Percentiles rank a stretch among this genome's conserved stretches.
Conservation (phyloP, 2,113 vertebrate species). For the Amblyopsis rosae region DNA sequence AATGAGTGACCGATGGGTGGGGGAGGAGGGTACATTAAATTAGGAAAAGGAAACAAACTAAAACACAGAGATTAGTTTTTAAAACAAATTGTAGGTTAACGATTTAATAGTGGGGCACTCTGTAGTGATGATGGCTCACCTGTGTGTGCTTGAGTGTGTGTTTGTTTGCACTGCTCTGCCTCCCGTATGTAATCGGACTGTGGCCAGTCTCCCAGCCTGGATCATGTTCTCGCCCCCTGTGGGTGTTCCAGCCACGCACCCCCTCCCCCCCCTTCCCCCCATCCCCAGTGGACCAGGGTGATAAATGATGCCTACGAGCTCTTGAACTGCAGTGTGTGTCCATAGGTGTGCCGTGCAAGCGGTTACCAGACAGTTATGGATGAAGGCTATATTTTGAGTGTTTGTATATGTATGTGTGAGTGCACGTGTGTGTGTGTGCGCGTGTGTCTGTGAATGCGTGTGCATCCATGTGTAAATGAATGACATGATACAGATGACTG, state of each 20-base stretch:
- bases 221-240: conserved; percentile 46
- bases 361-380: conserved; percentile 36
- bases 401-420: conserved; percentile 25
- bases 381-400: conserved; percentile 33
- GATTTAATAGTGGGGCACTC: background rate
- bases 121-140: conserved; percentile 12
- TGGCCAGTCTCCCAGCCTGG: conserved; percentile 45
- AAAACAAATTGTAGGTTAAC: background rate
- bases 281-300: conserved; percentile 39
- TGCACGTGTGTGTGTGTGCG: conserved; percentile 17
- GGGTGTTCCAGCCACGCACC: conserved; percentile 41
- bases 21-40: conserved; percentile 45
- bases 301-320: conserved; percentile 69
- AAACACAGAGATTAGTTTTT: conserved; percentile 42
- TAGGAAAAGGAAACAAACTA: conserved; percentile 50
- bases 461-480: conserved; percentile 8
- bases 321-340: conserved; percentile 38
- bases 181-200: conserved; percentile 30
- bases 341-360: conserved; percentile 31
- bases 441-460: background rate
- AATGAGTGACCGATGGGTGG: conserved; percentile 15
- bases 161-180: conserved; percentile 46
- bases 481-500: conserved; percentile 46
- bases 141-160: conserved; percentile 35
- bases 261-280: conserved; percentile 29